phyloP scores from a whole-genome alignment of 1,140 invertebrate species.

The Cataglyphis hispanica region DNA sequence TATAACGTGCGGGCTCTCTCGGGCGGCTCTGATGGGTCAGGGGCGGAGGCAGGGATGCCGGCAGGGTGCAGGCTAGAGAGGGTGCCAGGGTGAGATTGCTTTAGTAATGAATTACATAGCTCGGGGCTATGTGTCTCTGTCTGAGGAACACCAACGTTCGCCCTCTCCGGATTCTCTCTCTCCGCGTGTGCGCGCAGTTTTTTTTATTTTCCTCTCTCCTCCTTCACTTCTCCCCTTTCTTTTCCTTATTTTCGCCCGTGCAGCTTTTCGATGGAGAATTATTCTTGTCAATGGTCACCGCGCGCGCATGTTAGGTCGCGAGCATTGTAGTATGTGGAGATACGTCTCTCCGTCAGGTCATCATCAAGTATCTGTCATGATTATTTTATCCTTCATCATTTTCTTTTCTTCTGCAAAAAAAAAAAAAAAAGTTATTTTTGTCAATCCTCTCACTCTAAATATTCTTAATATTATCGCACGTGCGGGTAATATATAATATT shows the following conservation, averaged over 20 bases:
- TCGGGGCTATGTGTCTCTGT: conserved; percentile 86
- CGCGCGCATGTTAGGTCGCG: conserved; percentile 30
- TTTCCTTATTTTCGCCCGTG: conserved; percentile 26
- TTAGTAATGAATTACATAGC: conserved; percentile 88
- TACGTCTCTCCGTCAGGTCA: background rate
- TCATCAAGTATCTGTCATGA: conserved; percentile 10
- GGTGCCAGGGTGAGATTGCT: conserved; percentile 86
- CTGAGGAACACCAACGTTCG: conserved; percentile 72
- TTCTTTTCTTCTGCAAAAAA: too few species aligned
- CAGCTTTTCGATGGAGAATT: conserved; percentile 38
- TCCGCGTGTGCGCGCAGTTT: conserved; percentile 15
- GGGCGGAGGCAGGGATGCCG: conserved; percentile 64
- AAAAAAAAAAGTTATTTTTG: background rate
- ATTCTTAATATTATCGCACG: background rate
- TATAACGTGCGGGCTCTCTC: conserved; percentile 75
- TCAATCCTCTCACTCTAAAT: background rate
- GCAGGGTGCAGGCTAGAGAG: conserved; percentile 68
- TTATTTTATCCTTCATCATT: background rate
- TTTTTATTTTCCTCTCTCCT: background rate
- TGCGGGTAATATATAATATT: too few species aligned
- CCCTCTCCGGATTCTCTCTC: conserved; percentile 28
- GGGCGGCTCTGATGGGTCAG: conserved; percentile 62
- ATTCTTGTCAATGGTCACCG: conserved; percentile 53
- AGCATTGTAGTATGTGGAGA: conserved; percentile 21
- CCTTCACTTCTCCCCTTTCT: background rate